Percentiles rank a stretch among this genome's conserved stretches.
Evolutionary conservation across 2,888 invertebrate species (phyloP).

Genomic region (Lasioglossum figueresi): DNA sequence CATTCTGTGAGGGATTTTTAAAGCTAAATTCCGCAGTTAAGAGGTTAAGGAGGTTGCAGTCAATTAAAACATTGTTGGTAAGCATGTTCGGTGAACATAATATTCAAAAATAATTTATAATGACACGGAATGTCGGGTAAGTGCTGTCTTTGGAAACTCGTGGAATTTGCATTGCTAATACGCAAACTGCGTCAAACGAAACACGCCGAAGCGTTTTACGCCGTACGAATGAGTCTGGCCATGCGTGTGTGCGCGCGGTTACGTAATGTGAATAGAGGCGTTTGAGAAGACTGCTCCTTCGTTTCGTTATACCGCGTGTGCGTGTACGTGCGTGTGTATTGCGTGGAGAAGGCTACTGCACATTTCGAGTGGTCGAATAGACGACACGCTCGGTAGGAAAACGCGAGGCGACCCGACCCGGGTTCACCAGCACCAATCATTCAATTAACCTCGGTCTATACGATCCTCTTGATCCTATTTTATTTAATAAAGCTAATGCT

Average conservation of each 20-base stretch:
- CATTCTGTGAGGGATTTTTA: too few relatives aligned
- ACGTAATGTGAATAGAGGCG: constrained; percentile 25
- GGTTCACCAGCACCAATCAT: constrained; percentile 77
- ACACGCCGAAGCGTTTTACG: constrained; percentile 69
- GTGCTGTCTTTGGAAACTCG: constrained; percentile 66
- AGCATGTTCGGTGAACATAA: not conserved
- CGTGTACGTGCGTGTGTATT: not conserved
- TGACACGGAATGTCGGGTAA: constrained; percentile 50
- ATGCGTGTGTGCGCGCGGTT: not conserved
- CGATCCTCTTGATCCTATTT: constrained; percentile 79
- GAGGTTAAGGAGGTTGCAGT: too few relatives aligned
- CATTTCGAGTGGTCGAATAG: constrained; percentile 26
- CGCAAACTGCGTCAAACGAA: constrained; percentile 74
- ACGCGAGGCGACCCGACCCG: constrained; percentile 69
- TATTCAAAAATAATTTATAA: not conserved
- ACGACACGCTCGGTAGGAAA: constrained; percentile 59
- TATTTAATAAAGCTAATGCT: constrained; percentile 79
- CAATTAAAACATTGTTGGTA: too few relatives aligned
- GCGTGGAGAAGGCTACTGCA: not conserved
- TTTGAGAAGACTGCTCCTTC: not conserved
- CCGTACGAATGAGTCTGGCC: constrained; percentile 41
- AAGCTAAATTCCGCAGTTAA: too few relatives aligned
- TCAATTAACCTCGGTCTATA: constrained; percentile 79
- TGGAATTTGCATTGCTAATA: constrained; percentile 72
- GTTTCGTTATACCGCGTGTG: not conserved